A percentile compares a stretch with the other conserved stretches of the same genome.
phyloP scores from a whole-genome alignment of 2,888 invertebrate species.

The Mimas tiliae region DNA sequence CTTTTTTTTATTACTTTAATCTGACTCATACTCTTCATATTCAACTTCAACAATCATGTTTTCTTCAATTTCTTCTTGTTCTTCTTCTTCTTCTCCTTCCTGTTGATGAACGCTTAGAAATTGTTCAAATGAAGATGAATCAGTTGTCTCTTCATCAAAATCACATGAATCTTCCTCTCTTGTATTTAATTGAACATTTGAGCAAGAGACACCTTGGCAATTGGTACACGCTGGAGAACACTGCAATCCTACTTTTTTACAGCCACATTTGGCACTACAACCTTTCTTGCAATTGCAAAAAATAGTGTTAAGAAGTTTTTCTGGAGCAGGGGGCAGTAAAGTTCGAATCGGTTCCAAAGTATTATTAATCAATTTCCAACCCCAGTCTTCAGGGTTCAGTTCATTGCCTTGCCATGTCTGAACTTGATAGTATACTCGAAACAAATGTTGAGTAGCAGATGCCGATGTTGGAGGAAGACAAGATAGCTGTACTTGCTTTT shows the following conservation, averaged over 20 bases:
- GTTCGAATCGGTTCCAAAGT: background rate
- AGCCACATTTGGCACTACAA: background rate
- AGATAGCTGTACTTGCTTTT: background rate
- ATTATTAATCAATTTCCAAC: background rate
- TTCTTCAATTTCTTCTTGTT: too few relatives aligned
- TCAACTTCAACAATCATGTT: too few relatives aligned
- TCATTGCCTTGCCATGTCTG: background rate
- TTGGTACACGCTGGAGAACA: background rate
- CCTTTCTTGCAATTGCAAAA: background rate
- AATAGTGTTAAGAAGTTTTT: background rate
- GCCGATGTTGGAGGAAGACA: background rate
- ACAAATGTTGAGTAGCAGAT: background rate
- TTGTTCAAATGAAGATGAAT: too few relatives aligned
- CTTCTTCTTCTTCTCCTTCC: too few relatives aligned
- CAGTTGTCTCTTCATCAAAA: background rate
- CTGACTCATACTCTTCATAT: too few relatives aligned
- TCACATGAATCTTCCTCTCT: background rate
- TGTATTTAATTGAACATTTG: background rate
- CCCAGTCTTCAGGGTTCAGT: background rate
- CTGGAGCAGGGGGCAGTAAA: background rate
- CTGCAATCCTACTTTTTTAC: background rate
- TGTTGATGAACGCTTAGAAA: too few relatives aligned
- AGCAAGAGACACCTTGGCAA: background rate
- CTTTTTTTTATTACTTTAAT: too few relatives aligned
- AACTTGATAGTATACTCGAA: background rate